These are phyloP conservation scores for Wasmannia auropunctata DNA, from an alignment of 1,140 invertebrate genomes.

Conservation along the genomic window DNA sequence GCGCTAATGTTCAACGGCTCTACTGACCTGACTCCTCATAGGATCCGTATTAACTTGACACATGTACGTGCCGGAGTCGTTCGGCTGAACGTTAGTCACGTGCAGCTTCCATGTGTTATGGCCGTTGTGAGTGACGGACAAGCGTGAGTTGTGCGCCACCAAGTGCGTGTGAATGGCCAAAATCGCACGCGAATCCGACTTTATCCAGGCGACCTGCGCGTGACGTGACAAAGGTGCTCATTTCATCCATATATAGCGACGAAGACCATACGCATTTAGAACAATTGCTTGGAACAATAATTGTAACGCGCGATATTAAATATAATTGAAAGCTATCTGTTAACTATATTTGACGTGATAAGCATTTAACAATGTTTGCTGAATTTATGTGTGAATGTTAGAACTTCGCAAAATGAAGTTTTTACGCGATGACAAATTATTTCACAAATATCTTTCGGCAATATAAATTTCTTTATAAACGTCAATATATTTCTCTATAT, in stretches of 20 bases:
- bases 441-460: neutral
- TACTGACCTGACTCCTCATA: conserved; percentile 93
- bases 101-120: conserved; percentile 96
- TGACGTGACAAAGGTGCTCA: conserved; percentile 58
- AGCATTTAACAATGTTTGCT: too few species aligned
- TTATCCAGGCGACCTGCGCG: conserved; percentile 80
- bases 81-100: conserved; percentile 93
- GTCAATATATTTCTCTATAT: neutral
- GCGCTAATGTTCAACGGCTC: conserved; percentile 47
- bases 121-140: conserved; percentile 94
- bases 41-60: conserved; percentile 96
- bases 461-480: conserved; percentile 5
- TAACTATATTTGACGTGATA: neutral
- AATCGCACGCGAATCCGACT: conserved; percentile 94
- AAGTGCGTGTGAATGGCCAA: conserved; percentile 95
- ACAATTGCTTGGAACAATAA: neutral
- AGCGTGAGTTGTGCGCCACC: conserved; percentile 93
- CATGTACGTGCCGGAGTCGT: conserved; percentile 95
- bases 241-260: conserved; percentile 17
- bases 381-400: neutral
- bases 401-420: neutral
- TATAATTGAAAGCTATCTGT: neutral
- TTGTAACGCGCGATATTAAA: neutral
- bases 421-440: neutral
- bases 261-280: too few species aligned